Conservation (phyloP, 1,140 invertebrate species). For the Maniola jurtina region DNA sequence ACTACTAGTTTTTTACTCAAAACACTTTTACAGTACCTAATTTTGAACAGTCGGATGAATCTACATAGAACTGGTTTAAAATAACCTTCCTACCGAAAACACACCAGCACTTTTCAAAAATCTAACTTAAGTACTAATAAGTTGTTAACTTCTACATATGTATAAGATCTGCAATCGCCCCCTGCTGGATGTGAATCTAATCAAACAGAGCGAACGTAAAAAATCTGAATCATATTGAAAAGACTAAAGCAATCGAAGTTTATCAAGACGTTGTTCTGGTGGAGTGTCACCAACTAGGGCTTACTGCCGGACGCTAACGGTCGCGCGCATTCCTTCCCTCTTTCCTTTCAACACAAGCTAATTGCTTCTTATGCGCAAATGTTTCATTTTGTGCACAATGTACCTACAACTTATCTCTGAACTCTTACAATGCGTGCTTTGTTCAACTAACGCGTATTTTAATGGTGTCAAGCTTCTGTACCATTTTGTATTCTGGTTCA, state of each 20-base stretch:
- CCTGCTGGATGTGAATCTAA: no score
- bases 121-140: no score
- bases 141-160: no score
- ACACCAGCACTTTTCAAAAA: no score
- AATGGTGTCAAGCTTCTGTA: not conserved
- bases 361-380: slow-evolving; percentile 64
- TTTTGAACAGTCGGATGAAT: no score
- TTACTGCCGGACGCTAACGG: slow-evolving; percentile 66
- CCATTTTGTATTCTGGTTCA: not conserved
- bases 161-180: no score
- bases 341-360: slow-evolving; percentile 50
- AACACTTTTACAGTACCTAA: no score
- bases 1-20: no score
- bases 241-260: slow-evolving; percentile 10
- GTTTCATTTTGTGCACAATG: slow-evolving; percentile 25
- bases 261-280: slow-evolving; percentile 23
- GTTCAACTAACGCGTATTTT: not conserved
- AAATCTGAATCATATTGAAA: not conserved
- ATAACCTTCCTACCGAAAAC: no score
- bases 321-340: slow-evolving; percentile 61
- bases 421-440: not conserved
- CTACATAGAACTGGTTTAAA: no score
- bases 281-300: slow-evolving; percentile 56
- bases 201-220: no score
- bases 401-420: not conserved